Evolutionary conservation across 1,140 invertebrate genomes (phyloP).

Genomic region (Eupeodes corollae): DNA sequence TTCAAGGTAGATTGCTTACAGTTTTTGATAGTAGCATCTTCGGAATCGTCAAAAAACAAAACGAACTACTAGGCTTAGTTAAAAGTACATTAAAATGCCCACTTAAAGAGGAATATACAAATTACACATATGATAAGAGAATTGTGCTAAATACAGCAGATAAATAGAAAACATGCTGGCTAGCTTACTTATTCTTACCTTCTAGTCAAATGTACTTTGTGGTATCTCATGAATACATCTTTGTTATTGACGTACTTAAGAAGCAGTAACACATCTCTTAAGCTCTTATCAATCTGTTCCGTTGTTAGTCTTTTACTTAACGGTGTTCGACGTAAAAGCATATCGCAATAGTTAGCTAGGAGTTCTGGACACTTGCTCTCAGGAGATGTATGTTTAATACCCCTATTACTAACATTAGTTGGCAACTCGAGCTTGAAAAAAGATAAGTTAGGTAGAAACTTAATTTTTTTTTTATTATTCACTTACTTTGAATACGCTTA

Average conservation of each 20-base stretch:
- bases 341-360: constrained; percentile 99
- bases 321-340: constrained; percentile 91
- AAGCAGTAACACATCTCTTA: constrained; percentile 88
- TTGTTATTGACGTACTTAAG: constrained; percentile 99
- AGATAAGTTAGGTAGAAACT: background rate
- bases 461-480: background rate
- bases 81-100: background rate
- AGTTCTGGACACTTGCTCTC: constrained; percentile 98
- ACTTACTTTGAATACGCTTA: constrained; percentile 80
- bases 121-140: background rate
- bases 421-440: constrained; percentile 43
- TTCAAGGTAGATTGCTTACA: no score
- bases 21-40: no score
- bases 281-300: constrained; percentile 91
- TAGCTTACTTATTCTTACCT: no score
- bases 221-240: constrained; percentile 99
- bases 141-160: constrained; percentile 35
- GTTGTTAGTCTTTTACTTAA: constrained; percentile 92
- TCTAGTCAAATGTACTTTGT: constrained; percentile 95
- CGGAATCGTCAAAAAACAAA: no score
- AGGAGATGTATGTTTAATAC: constrained; percentile 52
- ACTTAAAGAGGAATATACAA: background rate
- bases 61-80: no score
- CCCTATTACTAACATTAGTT: constrained; percentile 45
- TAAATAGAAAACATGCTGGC: no score